Evolutionary conservation across 2,797 vertebrate genomes (phyloP).

Genomic region (Anisognathus igniventris): DNA sequence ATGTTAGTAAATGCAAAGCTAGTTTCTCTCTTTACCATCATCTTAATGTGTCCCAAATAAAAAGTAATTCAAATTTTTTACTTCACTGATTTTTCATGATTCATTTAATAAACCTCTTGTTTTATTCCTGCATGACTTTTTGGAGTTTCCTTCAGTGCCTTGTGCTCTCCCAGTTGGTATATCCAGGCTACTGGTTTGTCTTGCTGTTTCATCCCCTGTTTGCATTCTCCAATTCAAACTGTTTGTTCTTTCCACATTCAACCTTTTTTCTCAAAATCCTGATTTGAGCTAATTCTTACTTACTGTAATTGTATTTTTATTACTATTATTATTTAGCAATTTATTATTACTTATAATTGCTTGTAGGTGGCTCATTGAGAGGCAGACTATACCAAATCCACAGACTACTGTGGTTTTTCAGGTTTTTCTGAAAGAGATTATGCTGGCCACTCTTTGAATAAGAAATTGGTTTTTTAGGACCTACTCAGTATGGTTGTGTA

Average conservation of each 20-base stretch:
- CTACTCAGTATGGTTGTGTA: neutral
- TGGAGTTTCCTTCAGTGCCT: neutral
- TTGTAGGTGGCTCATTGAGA: neutral
- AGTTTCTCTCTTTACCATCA: neutral
- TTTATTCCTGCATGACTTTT: neutral
- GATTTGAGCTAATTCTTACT: neutral
- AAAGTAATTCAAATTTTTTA: neutral
- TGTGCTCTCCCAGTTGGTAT: neutral
- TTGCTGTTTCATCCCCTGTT: neutral
- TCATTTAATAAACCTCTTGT: neutral
- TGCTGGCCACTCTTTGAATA: neutral
- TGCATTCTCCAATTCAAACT: neutral
- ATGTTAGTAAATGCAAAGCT: neutral
- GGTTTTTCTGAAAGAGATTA: neutral
- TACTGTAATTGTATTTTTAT: neutral
- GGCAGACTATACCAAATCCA: neutral
- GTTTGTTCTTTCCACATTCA: neutral
- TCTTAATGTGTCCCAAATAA: neutral
- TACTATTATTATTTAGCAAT: neutral
- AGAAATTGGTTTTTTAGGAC: neutral
- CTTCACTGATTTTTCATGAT: neutral
- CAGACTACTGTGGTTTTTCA: neutral
- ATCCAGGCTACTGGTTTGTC: neutral
- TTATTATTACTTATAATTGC: neutral
- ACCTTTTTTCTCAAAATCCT: neutral